Evolutionary conservation across 2,113 vertebrate species (phyloP).

Genomic region (Mustela lutreola): DNA sequence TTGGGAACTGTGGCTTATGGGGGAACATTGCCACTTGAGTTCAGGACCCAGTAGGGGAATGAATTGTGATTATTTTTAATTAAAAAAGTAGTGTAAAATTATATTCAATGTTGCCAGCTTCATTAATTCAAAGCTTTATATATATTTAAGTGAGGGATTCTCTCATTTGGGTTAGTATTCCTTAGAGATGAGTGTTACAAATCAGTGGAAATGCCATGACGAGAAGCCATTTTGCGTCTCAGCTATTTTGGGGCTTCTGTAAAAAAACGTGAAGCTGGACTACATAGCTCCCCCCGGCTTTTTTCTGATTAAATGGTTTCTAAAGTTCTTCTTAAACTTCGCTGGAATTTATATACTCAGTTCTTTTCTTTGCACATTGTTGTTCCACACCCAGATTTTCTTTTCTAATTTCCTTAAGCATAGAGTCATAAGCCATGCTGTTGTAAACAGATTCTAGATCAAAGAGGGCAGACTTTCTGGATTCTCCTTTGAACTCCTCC

Average conservation of each 20-base stretch:
- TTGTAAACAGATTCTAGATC: not conserved
- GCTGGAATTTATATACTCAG: not conserved
- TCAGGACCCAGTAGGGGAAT: not conserved
- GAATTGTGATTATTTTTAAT: not conserved
- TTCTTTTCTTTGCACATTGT: not conserved
- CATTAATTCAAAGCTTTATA: constrained; percentile 1
- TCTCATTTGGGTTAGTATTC: not conserved
- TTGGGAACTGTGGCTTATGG: not conserved
- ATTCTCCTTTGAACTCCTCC: not conserved
- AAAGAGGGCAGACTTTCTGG: not conserved
- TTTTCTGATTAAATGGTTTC: not conserved
- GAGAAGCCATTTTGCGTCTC: not conserved
- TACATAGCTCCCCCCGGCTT: not conserved
- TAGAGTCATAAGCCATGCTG: not conserved
- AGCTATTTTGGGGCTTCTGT: not conserved
- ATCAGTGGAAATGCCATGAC: not conserved
- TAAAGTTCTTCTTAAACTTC: constrained; percentile 40
- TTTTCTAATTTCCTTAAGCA: not conserved
- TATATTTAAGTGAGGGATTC: not conserved
- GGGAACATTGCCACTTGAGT: not conserved
- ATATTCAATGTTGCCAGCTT: not conserved
- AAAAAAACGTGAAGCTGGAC: not conserved
- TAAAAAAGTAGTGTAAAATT: not conserved
- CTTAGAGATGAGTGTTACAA: not conserved
- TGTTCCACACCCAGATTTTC: not conserved